phyloP scores from a whole-genome alignment of 1,140 invertebrate species.

The Drosophila seguyi region DNA sequence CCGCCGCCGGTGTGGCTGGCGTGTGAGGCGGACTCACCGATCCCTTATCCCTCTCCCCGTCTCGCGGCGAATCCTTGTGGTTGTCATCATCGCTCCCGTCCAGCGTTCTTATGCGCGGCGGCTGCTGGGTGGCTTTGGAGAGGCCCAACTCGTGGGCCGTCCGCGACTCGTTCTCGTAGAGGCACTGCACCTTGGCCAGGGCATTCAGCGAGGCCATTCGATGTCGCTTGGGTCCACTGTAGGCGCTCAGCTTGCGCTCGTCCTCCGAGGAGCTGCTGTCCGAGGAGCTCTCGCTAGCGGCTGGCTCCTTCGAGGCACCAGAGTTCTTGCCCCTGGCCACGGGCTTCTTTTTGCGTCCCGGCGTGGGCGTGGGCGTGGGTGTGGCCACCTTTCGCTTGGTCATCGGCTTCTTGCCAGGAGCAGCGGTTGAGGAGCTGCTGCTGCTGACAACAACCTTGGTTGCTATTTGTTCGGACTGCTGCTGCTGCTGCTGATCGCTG shows the following conservation, averaged over 20 bases:
- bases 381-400: conserved; percentile 47
- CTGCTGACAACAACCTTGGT: not conserved
- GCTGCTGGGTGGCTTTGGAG: conserved; percentile 78
- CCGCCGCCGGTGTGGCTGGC: not conserved
- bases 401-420: conserved; percentile 47
- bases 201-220: conserved; percentile 95
- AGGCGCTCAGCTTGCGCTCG: conserved; percentile 71
- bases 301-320: conserved; percentile 2
- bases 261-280: conserved; percentile 76
- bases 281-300: conserved; percentile 39
- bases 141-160: conserved; percentile 88
- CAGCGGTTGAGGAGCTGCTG: no score
- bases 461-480: conserved; percentile 26
- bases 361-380: conserved; percentile 26
- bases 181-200: conserved; percentile 95
- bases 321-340: conserved; percentile 15
- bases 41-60: conserved; percentile 38
- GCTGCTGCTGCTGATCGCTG: not conserved
- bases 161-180: conserved; percentile 94
- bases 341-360: conserved; percentile 39
- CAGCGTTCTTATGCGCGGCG: conserved; percentile 74
- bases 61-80: conserved; percentile 52
- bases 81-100: conserved; percentile 79
- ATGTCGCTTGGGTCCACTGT: conserved; percentile 90
- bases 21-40: conserved; percentile 36